Base-by-base conservation (phyloP, 1,140 invertebrate species). In the Episyrphus balteatus region DNA sequence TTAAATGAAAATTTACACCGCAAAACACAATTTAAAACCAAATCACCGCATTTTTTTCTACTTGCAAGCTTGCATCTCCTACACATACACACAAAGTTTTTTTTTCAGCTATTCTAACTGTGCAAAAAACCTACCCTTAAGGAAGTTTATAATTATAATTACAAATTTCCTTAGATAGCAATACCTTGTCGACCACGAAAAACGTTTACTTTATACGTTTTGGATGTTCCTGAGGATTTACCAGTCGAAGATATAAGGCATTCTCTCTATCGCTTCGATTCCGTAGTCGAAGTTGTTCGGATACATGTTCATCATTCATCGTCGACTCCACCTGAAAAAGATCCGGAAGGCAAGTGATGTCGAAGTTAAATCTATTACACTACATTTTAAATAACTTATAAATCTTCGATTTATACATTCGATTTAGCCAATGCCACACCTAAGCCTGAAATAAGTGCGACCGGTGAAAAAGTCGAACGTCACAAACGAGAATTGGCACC, bases 231-330 rank as follows among this genome's bases (percentile, higher is more conserved):
- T 0, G 82, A 85, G 56, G 85, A 88, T 58, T 67, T 88, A 39
- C 85, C 85, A 0, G 84, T 87, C 56, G 86, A 88, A 55, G 86
- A 88, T 57, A 82, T 88, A 33, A 74, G 85, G 21, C 84, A 86
- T 57, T 81, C 84, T 44, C 72, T 88, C 42, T 87, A 84, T 70
- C 82, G 86, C 68, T 87, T 83, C 62, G 74, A 78, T 42, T 86
- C 84, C 7, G 78, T 88, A 47, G 84, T 88, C 32, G 84, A 86
- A 65, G 80, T 84, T 19, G 76, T 79, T 8, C 74, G 82, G 44
- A 62, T 84, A 34, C 57, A 68, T 43, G 71, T 73, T 48, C 67
- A 75, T 46, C 65, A 67, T 51, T 26, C 21, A 26, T 26, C 21
- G 3, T 26, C 21, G 21, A 26, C 19, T 62, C 59, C 26, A 73